Percentiles rank a stretch among this genome's conserved stretches.
Evolutionary conservation across 2,888 invertebrate genomes (phyloP).

Genomic region (Patella caerulea): DNA sequence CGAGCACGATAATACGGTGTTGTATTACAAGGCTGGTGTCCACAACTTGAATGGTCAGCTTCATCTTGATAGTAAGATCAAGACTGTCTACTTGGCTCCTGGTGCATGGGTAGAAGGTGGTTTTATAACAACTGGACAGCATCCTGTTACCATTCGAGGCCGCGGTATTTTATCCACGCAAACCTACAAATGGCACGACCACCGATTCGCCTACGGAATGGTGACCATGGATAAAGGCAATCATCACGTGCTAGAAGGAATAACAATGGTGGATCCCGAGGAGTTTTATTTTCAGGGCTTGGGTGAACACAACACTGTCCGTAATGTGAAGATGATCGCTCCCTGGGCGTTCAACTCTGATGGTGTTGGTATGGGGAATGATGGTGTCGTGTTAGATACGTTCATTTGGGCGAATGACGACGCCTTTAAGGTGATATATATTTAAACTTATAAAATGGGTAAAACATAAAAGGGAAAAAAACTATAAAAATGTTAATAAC

Average conservation of each 20-base stretch:
- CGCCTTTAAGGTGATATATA: conserved; percentile 24
- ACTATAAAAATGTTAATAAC: too few species aligned
- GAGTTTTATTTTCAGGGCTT: conserved; percentile 15
- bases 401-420: conserved; percentile 34
- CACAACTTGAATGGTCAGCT: conserved; percentile 32
- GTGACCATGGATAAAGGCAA: conserved; percentile 28
- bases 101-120: conserved; percentile 29
- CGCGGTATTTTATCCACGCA: conserved; percentile 23
- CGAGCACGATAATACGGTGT: conserved; percentile 18
- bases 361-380: conserved; percentile 22
- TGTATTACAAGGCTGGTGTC: conserved; percentile 30
- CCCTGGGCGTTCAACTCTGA: conserved; percentile 31
- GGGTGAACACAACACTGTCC: conserved; percentile 18
- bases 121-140: conserved; percentile 19
- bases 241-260: conserved; percentile 25
- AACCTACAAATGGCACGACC: conserved; percentile 20
- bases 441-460: too few species aligned
- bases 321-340: conserved; percentile 27
- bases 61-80: conserved; percentile 14
- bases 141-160: conserved; percentile 25
- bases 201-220: conserved; percentile 14
- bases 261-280: conserved; percentile 23
- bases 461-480: too few species aligned
- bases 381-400: conserved; percentile 26
- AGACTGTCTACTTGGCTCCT: conserved; percentile 30